Base-by-base conservation (phyloP, 2,888 invertebrate species). In the Trichacis sp. region DNA sequence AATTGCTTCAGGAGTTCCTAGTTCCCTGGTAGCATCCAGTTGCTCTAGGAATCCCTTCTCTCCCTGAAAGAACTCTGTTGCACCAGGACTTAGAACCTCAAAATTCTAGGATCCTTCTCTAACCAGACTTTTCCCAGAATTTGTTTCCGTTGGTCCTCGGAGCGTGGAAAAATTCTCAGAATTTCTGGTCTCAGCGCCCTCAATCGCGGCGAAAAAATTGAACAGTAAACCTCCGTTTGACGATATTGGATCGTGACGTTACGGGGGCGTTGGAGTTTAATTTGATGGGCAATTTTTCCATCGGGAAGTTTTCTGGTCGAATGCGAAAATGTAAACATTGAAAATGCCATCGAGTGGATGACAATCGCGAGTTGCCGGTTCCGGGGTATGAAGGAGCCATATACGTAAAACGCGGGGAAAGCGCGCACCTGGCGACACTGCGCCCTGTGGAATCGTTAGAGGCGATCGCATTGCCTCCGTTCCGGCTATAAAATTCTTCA, bases 391-490 rank as follows among this genome's bases (percentile, higher is more conserved):
- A 50, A 50, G 17, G 12, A 17, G 46, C 63, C 60, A 47, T 55
- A 52, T 60, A 61, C 61, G 58, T 57, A 68, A 64, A 64, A 66
- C 55, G 54, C 59, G 56, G 50, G 57, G 59, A 57, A 57, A 57
- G 50, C 54, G 62, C 50, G 52, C 60, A 68, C 60, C 68, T 70
- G 70, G 54, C 63, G 65, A 68, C 68, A 66, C 58, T 42, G 46
- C 63, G 58, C 65, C 66, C 63, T 14, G 48, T 65, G 68, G 65
- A 66, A 67, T 64, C 61, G 68, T 68, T 70, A 64, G 50, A 54
- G 56, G 58, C 59, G 64, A 70, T 70, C 64, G 40, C 64, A 66
- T 70, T 63, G 63, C 58, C 65, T 70, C 63, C 65, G 58, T 55
- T 57, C 58, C 60, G 64, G 59, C 64, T 60, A 66, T 70, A 70